These are phyloP conservation scores for Nasua narica DNA, from an alignment of 2,797 vertebrate species.

Conservation along the genomic window DNA sequence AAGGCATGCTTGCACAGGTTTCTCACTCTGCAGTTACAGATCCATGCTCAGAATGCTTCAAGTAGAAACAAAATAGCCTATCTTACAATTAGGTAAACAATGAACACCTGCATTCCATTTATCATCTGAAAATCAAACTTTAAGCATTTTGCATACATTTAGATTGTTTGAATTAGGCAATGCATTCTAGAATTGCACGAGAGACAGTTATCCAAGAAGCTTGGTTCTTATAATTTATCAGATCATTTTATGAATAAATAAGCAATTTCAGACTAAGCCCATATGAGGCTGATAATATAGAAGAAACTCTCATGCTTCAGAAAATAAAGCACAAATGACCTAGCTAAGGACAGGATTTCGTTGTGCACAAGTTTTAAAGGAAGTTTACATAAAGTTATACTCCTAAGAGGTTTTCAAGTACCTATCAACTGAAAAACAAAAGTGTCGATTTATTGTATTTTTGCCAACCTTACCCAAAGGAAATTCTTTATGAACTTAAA, in stretches of 20 bases:
- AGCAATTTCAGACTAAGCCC: slow-evolving; percentile 13
- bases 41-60: slow-evolving; percentile 61
- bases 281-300: background rate
- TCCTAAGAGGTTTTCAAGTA: background rate
- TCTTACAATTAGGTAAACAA: slow-evolving; percentile 70
- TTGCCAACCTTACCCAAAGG: background rate
- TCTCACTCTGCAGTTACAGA: slow-evolving; percentile 7
- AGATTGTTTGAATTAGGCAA: slow-evolving; percentile 68
- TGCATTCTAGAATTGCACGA: slow-evolving; percentile 45
- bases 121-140: slow-evolving; percentile 69
- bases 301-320: background rate
- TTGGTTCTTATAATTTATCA: slow-evolving; percentile 58
- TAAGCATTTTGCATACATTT: slow-evolving; percentile 68
- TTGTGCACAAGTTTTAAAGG: background rate
- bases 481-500: background rate
- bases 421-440: background rate
- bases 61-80: slow-evolving; percentile 69
- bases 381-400: background rate
- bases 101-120: slow-evolving; percentile 77
- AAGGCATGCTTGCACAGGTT: slow-evolving; percentile 67
- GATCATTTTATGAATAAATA: slow-evolving; percentile 56
- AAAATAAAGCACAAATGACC: background rate
- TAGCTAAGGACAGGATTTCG: slow-evolving; percentile 9
- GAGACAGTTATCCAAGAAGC: slow-evolving; percentile 54
- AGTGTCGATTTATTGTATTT: background rate